phyloP scores from a whole-genome alignment of 2,888 invertebrate genomes.

The Lasioglossum calceatum region DNA sequence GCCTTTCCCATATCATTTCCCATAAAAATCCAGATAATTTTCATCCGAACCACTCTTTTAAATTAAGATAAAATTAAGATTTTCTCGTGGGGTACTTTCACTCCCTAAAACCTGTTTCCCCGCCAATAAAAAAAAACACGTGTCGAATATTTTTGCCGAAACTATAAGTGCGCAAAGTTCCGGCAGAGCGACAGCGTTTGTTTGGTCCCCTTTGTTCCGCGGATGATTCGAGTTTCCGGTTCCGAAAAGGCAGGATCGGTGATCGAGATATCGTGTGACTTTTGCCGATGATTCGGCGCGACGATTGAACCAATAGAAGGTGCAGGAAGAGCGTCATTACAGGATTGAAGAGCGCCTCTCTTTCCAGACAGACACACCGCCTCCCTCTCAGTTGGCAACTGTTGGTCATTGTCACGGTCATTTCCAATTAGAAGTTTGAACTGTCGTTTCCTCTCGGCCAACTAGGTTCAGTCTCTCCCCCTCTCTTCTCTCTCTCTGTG shows the following conservation, averaged over 20 bases:
- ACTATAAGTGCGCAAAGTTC: not conserved
- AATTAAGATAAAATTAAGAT: too few relatives aligned
- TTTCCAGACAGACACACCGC: conserved; percentile 5
- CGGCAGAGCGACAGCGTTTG: conserved; percentile 12
- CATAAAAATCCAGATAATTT: too few relatives aligned
- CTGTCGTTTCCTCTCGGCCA: conserved; percentile 66
- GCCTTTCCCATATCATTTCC: too few relatives aligned
- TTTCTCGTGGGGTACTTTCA: too few relatives aligned
- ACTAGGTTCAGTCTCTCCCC: not conserved
- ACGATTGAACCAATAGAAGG: conserved; percentile 58
- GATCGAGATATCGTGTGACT: conserved; percentile 45
- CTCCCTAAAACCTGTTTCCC: too few relatives aligned
- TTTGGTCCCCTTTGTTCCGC: conserved; percentile 25
- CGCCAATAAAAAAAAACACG: not conserved
- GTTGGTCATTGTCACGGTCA: conserved; percentile 72
- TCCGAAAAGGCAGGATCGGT: conserved; percentile 22
- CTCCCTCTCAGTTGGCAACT: conserved; percentile 26
- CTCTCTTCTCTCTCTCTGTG: not conserved
- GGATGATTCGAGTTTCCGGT: conserved; percentile 61
- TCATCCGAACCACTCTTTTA: too few relatives aligned
- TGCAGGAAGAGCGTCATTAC: conserved; percentile 71
- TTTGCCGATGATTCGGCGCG: conserved; percentile 42
- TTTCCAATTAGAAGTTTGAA: conserved; percentile 71
- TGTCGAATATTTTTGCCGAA: not conserved
- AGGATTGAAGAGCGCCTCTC: conserved; percentile 50